Evolutionary conservation across 2,113 vertebrate genomes (phyloP).

Genomic region (Sebastes schlegelii): DNA sequence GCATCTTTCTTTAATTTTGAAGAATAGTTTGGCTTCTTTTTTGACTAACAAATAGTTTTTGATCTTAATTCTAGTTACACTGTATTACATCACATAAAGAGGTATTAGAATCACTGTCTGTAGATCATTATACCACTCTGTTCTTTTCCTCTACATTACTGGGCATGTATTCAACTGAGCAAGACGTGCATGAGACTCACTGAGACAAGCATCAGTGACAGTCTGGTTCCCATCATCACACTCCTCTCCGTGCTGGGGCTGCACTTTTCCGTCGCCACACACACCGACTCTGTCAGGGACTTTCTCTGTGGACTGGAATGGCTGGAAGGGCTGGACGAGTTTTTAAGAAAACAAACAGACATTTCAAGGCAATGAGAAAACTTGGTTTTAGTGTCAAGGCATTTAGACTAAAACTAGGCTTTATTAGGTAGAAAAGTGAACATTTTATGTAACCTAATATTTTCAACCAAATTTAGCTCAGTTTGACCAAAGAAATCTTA

Average conservation of each 20-base stretch:
- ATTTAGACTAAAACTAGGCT: background rate
- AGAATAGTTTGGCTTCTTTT: background rate
- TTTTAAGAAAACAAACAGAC: background rate
- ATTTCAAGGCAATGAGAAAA: background rate
- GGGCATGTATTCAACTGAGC: conserved; percentile 1
- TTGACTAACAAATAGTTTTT: background rate
- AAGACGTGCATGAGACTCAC: conserved; percentile 82
- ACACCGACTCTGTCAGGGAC: conserved; percentile 65
- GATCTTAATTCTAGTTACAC: background rate
- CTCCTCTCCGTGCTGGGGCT: conserved; percentile 88
- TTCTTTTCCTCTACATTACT: background rate
- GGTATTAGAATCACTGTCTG: background rate
- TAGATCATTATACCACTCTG: background rate
- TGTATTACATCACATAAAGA: background rate
- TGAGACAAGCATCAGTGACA: conserved; percentile 88
- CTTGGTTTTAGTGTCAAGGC: background rate
- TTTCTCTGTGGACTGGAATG: conserved; percentile 86
- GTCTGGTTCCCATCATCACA: conserved; percentile 92
- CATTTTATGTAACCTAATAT: background rate
- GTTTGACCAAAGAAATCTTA: background rate
- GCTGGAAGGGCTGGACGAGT: conserved; percentile 81
- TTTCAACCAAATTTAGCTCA: background rate
- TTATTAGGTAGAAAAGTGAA: background rate
- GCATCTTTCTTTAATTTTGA: background rate
- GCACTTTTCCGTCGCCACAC: conserved; percentile 91